Conservation (phyloP, 2,888 invertebrate genomes). For the Mesorhabditis sp. region DNA sequence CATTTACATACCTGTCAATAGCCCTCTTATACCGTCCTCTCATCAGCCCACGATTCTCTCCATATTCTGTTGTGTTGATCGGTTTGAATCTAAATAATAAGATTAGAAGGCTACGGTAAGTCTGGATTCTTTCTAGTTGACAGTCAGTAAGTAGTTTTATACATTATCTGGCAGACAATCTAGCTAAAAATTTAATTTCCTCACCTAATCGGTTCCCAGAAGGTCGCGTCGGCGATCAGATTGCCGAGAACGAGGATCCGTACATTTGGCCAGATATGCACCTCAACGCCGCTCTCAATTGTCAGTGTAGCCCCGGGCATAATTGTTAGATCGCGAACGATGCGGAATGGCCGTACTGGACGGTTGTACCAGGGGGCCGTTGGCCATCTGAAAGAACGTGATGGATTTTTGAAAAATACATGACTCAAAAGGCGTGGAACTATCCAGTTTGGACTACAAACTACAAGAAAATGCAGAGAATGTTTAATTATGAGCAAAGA, state of each 20-base stretch:
- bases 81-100: conserved; percentile 46
- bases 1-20: background rate
- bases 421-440: background rate
- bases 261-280: conserved; percentile 92
- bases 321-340: conserved; percentile 86
- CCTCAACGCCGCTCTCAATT: conserved; percentile 73
- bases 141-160: background rate
- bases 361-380: conserved; percentile 21
- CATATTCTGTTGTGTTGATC: conserved; percentile 55
- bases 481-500: too few relatives aligned
- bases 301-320: conserved; percentile 87
- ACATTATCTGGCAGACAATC: background rate
- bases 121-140: background rate
- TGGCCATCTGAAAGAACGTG: background rate
- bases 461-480: too few relatives aligned
- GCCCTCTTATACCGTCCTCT: conserved; percentile 36
- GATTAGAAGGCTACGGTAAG: background rate
- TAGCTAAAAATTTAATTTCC: conserved; percentile 8
- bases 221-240: conserved; percentile 78
- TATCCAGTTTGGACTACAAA: too few relatives aligned
- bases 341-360: conserved; percentile 70
- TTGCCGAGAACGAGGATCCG: conserved; percentile 72
- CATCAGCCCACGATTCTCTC: conserved; percentile 34
- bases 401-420: background rate
- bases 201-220: conserved; percentile 62